A percentile compares a stretch with the other conserved stretches of the same genome.
Evolutionary conservation across 1,140 invertebrate species (phyloP).

Genomic region (Phymastichus coffea): DNA sequence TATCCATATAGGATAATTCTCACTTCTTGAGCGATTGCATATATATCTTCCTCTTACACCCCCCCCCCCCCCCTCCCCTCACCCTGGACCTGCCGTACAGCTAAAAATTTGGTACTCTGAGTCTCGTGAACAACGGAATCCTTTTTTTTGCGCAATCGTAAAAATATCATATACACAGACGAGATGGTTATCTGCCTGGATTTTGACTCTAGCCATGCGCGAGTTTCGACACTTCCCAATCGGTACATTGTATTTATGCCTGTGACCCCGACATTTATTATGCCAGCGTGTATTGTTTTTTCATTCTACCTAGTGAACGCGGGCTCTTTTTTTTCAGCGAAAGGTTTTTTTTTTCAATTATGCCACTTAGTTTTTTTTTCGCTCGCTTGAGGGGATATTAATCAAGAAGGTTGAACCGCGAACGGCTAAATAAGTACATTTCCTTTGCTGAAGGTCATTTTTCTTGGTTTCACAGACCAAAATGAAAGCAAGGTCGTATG

Average conservation of each 20-base stretch:
- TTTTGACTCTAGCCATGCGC: neutral
- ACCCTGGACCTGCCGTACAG: no score
- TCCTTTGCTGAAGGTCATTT: no score
- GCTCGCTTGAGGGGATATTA: no score
- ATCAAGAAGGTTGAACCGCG: no score
- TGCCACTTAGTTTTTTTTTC: no score
- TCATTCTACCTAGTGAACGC: neutral
- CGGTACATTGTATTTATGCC: neutral
- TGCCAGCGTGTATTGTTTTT: neutral
- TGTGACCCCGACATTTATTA: slow-evolving; percentile 1
- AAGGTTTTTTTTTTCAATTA: slow-evolving; percentile 12
- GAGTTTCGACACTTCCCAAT: slow-evolving; percentile 11
- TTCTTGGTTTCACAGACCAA: no score
- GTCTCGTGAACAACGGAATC: neutral
- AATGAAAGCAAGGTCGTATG: no score
- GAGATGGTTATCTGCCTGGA: slow-evolving; percentile 11
- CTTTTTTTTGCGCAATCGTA: slow-evolving; percentile 16
- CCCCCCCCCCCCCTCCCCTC: neutral
- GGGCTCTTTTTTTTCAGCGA: slow-evolving; percentile 3
- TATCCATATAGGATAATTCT: slow-evolving; percentile 7
- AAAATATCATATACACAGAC: neutral
- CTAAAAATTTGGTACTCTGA: no score
- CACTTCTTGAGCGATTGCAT: no score
- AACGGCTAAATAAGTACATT: no score
- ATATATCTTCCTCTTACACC: no score